Evolutionary conservation across 2,888 invertebrate species (phyloP).

Genomic region (Carpatolechia fugitivella): DNA sequence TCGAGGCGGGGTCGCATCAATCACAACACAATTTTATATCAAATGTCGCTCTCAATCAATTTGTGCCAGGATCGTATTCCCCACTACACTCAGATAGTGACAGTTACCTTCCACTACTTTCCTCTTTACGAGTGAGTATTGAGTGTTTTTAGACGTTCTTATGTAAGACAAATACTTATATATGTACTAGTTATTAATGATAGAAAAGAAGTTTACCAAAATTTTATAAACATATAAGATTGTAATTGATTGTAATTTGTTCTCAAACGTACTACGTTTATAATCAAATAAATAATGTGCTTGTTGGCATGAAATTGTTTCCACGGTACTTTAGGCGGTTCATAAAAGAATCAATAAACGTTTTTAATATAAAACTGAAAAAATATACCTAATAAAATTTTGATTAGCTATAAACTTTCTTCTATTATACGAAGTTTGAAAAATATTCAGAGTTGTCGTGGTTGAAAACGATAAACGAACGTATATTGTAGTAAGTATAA

Average conservation of each 20-base stretch:
- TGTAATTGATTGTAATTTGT: background rate
- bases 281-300: too few relatives aligned
- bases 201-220: too few relatives aligned
- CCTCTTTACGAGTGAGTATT: conserved; percentile 19
- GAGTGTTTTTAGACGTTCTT: background rate
- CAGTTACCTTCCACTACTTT: conserved; percentile 43
- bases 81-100: conserved; percentile 49
- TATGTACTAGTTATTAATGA: too few relatives aligned
- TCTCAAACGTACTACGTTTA: too few relatives aligned
- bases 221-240: too few relatives aligned
- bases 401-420: background rate
- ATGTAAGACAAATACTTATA: background rate
- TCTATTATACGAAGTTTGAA: background rate
- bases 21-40: conserved; percentile 79
- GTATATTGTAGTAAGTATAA: too few relatives aligned
- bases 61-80: conserved; percentile 73
- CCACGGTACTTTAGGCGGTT: background rate
- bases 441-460: background rate
- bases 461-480: background rate
- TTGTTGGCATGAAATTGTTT: background rate
- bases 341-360: background rate
- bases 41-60: conserved; percentile 79
- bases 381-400: background rate
- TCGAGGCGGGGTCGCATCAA: conserved; percentile 71
- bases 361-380: background rate